A percentile compares a stretch with the other conserved stretches of the same genome.
phyloP scores from a whole-genome alignment of 2,888 invertebrate species.

The Gonocerus acuteangulatus region DNA sequence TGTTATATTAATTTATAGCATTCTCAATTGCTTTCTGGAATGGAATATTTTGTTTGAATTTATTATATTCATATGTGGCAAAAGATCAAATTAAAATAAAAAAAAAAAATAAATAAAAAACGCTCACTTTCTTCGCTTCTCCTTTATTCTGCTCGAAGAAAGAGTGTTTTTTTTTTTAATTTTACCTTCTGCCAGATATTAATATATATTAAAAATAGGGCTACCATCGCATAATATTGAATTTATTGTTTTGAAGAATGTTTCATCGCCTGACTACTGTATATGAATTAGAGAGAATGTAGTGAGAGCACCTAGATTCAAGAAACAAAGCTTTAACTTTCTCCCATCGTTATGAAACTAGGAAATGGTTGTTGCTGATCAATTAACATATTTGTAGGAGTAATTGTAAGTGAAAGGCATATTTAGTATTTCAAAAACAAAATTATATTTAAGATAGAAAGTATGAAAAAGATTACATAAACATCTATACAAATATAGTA shows the following conservation, averaged over 20 bases:
- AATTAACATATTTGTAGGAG: constrained; percentile 9
- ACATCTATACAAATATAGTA: neutral
- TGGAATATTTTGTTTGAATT: no score
- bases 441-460: constrained; percentile 11
- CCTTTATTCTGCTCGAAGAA: no score
- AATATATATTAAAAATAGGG: neutral
- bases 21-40: no score
- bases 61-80: no score
- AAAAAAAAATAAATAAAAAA: no score
- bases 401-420: neutral
- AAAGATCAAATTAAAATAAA: no score
- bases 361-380: constrained; percentile 4
- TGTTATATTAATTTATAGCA: no score
- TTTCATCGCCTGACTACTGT: constrained; percentile 14
- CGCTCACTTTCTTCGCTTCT: no score
- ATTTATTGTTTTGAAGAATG: no score
- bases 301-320: constrained; percentile 32
- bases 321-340: constrained; percentile 18
- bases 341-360: constrained; percentile 4
- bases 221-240: no score
- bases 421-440: neutral
- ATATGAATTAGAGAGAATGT: constrained; percentile 24
- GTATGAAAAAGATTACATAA: constrained; percentile 12
- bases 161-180: neutral
- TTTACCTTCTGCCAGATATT: neutral